phyloP scores from a whole-genome alignment of 2,888 invertebrate species.

The Melanophora roralis region DNA sequence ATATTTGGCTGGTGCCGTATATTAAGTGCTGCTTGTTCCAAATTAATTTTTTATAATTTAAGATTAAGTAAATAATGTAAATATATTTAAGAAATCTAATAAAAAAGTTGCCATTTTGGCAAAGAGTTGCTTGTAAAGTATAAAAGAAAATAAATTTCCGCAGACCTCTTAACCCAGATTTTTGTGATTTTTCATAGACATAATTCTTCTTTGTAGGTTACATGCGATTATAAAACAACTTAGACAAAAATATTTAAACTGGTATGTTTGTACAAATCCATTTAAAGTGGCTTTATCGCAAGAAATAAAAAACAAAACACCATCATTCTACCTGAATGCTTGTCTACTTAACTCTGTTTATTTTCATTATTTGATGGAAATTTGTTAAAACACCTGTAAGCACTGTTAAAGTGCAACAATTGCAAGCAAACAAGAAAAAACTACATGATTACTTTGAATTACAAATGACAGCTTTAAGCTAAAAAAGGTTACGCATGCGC shows the following conservation, averaged over 20 bases:
- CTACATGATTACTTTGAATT: neutral
- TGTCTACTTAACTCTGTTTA: neutral
- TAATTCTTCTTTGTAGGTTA: too few species aligned
- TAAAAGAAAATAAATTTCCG: too few species aligned
- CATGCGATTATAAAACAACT: neutral
- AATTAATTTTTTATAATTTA: too few species aligned
- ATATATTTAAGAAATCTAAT: too few species aligned
- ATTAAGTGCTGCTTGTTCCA: too few species aligned
- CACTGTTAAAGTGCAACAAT: neutral
- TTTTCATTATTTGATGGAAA: neutral
- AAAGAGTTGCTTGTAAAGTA: too few species aligned
- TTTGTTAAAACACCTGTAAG: slow-evolving; percentile 14
- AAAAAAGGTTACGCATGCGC: slow-evolving; percentile 59
- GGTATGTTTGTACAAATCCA: neutral
- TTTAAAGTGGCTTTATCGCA: neutral
- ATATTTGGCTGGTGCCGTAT: too few species aligned
- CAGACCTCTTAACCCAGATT: neutral
- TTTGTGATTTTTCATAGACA: neutral
- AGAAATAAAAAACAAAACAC: neutral
- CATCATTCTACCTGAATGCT: neutral
- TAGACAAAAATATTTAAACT: neutral
- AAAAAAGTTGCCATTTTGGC: too few species aligned
- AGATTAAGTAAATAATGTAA: too few species aligned
- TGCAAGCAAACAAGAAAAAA: neutral
- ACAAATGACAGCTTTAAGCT: slow-evolving; percentile 46